These are phyloP conservation scores for Rhingia rostrata DNA, from an alignment of 2,888 invertebrate genomes.

Conservation along the genomic window DNA sequence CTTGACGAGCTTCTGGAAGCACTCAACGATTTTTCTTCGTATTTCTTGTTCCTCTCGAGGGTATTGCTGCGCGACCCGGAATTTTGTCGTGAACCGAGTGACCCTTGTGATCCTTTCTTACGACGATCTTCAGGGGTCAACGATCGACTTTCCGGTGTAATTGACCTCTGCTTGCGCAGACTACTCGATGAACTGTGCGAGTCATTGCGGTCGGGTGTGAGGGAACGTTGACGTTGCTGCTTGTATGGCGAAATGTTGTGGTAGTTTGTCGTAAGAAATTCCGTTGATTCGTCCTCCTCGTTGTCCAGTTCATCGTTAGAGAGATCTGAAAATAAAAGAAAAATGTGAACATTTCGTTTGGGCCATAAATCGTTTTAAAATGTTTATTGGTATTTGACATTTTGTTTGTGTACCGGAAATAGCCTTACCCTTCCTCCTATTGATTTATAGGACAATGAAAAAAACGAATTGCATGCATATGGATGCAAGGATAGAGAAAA, in stretches of 20 bases:
- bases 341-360: too few species aligned
- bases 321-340: conserved; percentile 80
- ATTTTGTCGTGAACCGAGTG: conserved; percentile 81
- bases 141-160: conserved; percentile 82
- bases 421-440: conserved; percentile 16
- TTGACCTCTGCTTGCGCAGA: conserved; percentile 81
- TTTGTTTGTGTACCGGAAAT: conserved; percentile 25
- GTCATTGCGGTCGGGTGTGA: conserved; percentile 82
- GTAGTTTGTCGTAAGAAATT: conserved; percentile 81
- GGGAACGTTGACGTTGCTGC: conserved; percentile 81
- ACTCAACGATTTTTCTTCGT: conserved; percentile 80
- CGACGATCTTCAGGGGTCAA: conserved; percentile 82
- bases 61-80: conserved; percentile 82
- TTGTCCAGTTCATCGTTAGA: conserved; percentile 85
- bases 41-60: conserved; percentile 81
- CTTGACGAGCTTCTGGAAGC: conserved; percentile 83
- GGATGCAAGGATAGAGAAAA: too few species aligned
- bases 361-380: not conserved
- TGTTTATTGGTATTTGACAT: conserved; percentile 8
- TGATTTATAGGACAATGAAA: conserved; percentile 35
- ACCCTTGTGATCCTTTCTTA: conserved; percentile 79
- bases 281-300: conserved; percentile 82
- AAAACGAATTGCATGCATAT: not conserved
- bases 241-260: conserved; percentile 80
- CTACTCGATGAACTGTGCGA: conserved; percentile 82